These are phyloP conservation scores for Perognathus longimembris DNA, from an alignment of 2,113 vertebrate species.

Conservation along the genomic window DNA sequence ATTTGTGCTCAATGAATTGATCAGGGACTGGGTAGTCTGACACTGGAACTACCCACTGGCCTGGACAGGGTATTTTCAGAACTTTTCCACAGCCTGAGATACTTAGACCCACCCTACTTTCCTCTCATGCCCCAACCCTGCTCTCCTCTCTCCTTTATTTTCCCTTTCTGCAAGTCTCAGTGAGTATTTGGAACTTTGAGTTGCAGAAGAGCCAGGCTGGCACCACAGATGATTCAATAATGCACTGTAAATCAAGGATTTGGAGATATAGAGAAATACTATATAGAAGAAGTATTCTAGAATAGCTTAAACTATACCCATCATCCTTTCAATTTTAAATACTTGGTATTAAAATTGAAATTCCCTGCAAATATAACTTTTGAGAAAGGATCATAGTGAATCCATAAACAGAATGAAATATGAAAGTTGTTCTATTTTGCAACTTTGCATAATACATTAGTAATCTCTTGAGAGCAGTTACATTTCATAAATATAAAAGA, in stretches of 20 bases:
- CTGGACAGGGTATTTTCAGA: background rate
- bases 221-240: background rate
- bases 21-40: background rate
- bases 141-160: background rate
- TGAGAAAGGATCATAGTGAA: background rate
- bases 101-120: background rate
- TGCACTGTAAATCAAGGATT: background rate
- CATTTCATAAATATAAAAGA: background rate
- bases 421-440: constrained; percentile 29
- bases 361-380: background rate
- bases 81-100: background rate
- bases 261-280: background rate
- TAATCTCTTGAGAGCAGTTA: constrained; percentile 15
- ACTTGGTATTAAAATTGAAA: background rate
- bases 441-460: constrained; percentile 24
- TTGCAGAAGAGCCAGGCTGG: background rate
- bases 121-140: background rate
- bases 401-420: background rate
- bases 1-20: background rate
- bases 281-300: background rate
- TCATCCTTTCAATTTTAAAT: background rate
- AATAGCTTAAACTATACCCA: background rate
- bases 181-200: background rate
- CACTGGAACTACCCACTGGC: background rate
- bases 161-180: background rate